Base-by-base conservation (phyloP, 35 echinoderm and acorn worm species). In the Stichopus chloronotus region DNA sequence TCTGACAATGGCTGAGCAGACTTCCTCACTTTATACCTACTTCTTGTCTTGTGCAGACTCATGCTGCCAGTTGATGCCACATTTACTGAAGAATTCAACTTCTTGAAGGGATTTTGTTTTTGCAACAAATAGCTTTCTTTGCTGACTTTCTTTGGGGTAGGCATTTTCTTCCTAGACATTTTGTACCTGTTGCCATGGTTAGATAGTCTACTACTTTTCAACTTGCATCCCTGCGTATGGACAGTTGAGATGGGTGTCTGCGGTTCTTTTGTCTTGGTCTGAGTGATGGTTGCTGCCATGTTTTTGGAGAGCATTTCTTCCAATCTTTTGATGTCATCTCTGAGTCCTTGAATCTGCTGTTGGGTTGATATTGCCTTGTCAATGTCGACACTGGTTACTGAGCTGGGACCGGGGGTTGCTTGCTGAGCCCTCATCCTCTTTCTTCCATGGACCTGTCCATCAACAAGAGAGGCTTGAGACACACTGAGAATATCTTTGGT, bases 21-120 rank as follows among this genome's bases (percentile, higher is more conserved):
- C 16, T 53, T 30, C 53, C 79, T 82, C 5, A 85, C 82, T 85
- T 85, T 85, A 19, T 85, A 85, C 14, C 82, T n/a, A 22, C 55
- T 85, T 58, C 82, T 85, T 5, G 82, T 85, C n/a, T 85, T 57
- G 82, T 58, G 55, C 55, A 85, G 58, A 53, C 82, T 85, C 82
- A 53, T 85, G 9, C 57, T 85, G 14, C 82, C 55, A 6, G 82
- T 8, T 58, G n/a, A 7, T 85, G 19, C 58, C 11, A 25, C 43
- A 7, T 53, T 85, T 8, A 2, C 8, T 58, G 82, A 58, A n/a
- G 56, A 20, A 9, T 85, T 85, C 2, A 85, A 21, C 24, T 58
- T 85, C 13, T 58, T 22, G 58, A 85, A 85, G 12, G 55, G 82
- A 20, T 85, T 85, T 74, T 6, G 14, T 7, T n/a, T n/a, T 4